Percentiles rank a stretch among this genome's conserved stretches.
Conservation (phyloP, 1,140 invertebrate species). For the Drosophila elegans region DNA sequence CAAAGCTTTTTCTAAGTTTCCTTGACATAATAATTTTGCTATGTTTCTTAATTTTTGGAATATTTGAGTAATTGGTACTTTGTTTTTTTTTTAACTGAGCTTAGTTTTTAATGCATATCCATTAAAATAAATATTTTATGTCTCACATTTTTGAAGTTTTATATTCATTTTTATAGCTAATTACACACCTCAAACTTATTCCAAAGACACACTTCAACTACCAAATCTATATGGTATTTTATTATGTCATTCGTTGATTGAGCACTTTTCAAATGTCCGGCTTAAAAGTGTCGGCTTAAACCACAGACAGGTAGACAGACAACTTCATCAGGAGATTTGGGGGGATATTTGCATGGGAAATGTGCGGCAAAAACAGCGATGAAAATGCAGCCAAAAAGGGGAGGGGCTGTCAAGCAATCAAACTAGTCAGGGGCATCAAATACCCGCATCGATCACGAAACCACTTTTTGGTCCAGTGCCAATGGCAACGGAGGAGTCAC, state of each 20-base stretch:
- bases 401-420: slow-evolving; percentile 10
- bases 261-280: background rate
- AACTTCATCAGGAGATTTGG: background rate
- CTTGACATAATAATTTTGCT: no score
- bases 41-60: no score
- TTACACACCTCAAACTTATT: background rate
- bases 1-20: no score
- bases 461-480: slow-evolving; percentile 43
- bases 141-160: no score
- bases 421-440: slow-evolving; percentile 14
- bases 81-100: no score
- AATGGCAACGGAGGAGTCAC: slow-evolving; percentile 22
- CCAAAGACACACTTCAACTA: background rate
- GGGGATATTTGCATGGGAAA: slow-evolving; percentile 66
- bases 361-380: slow-evolving; percentile 19
- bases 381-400: slow-evolving; percentile 22
- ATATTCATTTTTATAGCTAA: no score
- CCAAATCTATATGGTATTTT: background rate
- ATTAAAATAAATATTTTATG: no score
- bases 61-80: no score
- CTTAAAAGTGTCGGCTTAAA: slow-evolving; percentile 2
- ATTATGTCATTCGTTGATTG: slow-evolving; percentile 2
- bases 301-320: background rate
- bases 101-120: no score
- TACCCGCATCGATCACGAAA: slow-evolving; percentile 40